Evolutionary conservation across 2,113 vertebrate genomes (phyloP), one percentile per base, ranked within the genome.

Genomic region (Irena cyanogastra): DNA sequence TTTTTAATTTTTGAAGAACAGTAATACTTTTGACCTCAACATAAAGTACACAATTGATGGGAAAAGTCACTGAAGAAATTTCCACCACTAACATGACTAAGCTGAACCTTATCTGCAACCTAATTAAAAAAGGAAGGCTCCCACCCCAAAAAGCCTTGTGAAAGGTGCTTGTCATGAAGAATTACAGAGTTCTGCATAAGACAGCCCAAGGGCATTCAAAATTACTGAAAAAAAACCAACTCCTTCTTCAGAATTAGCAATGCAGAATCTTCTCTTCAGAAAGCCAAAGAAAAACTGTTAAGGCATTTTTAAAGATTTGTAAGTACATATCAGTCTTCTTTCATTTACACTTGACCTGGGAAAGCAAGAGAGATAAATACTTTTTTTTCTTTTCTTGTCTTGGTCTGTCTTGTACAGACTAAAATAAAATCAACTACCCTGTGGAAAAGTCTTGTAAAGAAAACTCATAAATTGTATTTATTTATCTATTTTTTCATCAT

Each of bases 401-500:
- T 74, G 41, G 39, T 83, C 76, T 70, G 52, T 69, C 75, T 86
- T 66, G 30, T 52, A 90, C 52, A 77, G 53, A 30, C 69, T 68
- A 87, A 96, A 94, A 96, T 80, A 86, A 96, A 93, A 96, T 90
- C 87, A 93, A 92, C 42, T 94, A 76, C 52, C 87, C 72, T 18
- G 49, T 83, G 85, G 85, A 93, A 96, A 97, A 94, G 15, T 42
- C 77, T 89, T 66, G 65, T 37, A 81, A 93, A 95, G 77, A 89
- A 92, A 87, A 87, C 72, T 78, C 77, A 87, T 75, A 97, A 93
- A 97, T 92, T 61, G 76, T 87, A 74, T 75, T 96, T 94, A 92
- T 97, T 86, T 93, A 90, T 93, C 76, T 93, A 83, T 94, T 91
- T 97, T 95, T 94, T 92, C 83, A 93, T 93, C 91, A 90, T 30